phyloP scores from a whole-genome alignment of 2,113 vertebrate genomes.

The Phylloscopus whistleri region DNA sequence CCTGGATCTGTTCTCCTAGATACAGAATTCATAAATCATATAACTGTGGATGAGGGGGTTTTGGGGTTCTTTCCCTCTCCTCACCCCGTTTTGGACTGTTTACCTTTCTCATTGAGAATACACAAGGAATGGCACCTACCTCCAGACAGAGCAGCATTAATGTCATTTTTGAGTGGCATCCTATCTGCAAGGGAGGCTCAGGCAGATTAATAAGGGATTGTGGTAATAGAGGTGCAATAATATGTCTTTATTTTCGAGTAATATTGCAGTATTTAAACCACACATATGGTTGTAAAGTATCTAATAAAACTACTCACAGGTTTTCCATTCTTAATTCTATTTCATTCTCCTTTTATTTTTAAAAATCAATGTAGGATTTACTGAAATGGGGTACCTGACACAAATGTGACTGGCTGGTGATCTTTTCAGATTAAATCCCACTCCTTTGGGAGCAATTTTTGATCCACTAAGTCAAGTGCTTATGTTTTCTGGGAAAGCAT shows the following conservation, averaged over 20 bases:
- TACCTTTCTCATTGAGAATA: background rate
- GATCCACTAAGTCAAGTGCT: background rate
- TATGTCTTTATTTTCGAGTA: background rate
- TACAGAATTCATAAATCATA: background rate
- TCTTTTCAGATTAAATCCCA: background rate
- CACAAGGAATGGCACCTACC: background rate
- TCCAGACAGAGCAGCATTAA: background rate
- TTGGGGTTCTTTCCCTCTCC: rapidly evolving
- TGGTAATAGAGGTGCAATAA: background rate
- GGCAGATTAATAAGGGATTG: background rate
- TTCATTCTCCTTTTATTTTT: background rate
- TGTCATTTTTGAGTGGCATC: background rate
- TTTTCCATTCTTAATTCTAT: background rate
- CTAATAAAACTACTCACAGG: background rate
- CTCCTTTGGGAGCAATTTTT: background rate
- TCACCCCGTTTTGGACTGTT: background rate
- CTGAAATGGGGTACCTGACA: background rate
- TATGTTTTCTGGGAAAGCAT: background rate
- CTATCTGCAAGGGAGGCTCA: background rate
- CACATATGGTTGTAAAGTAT: background rate
- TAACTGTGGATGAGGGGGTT: background rate
- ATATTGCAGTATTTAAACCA: background rate
- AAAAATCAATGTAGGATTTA: background rate
- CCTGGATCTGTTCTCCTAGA: background rate
- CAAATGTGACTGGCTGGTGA: background rate